A percentile compares a stretch with the other conserved stretches of the same genome.
Conservation (phyloP, 2,888 invertebrate species). For the Dasysyrphus tricinctus region DNA sequence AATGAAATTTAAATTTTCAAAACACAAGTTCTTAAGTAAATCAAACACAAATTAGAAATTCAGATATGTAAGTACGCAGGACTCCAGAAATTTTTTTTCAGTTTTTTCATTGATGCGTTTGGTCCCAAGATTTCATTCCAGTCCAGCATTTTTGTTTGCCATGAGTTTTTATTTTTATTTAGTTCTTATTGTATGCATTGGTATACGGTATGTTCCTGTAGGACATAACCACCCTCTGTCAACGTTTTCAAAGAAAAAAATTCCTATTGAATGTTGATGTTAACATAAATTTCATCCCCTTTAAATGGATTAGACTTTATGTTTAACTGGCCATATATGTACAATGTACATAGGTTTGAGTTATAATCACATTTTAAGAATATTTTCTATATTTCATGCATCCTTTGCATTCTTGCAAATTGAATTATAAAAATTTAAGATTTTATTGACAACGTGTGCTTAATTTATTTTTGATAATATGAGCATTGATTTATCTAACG, state of each 20-base stretch:
- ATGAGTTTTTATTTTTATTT: background rate
- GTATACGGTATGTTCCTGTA: background rate
- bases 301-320: too few relatives aligned
- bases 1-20: too few relatives aligned
- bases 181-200: background rate
- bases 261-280: background rate
- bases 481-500: too few relatives aligned
- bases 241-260: background rate
- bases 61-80: background rate
- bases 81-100: background rate
- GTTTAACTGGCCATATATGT: background rate
- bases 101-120: background rate
- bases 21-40: too few relatives aligned
- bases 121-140: background rate
- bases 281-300: background rate
- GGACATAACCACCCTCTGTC: background rate
- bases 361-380: background rate
- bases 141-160: background rate
- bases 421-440: background rate
- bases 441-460: slow-evolving; percentile 8
- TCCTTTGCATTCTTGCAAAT: background rate
- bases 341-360: background rate
- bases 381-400: too few relatives aligned
- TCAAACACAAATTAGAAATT: too few relatives aligned
- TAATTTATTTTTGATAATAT: background rate